phyloP scores from a whole-genome alignment of 2,113 vertebrate species.

The Athene cunicularia region DNA sequence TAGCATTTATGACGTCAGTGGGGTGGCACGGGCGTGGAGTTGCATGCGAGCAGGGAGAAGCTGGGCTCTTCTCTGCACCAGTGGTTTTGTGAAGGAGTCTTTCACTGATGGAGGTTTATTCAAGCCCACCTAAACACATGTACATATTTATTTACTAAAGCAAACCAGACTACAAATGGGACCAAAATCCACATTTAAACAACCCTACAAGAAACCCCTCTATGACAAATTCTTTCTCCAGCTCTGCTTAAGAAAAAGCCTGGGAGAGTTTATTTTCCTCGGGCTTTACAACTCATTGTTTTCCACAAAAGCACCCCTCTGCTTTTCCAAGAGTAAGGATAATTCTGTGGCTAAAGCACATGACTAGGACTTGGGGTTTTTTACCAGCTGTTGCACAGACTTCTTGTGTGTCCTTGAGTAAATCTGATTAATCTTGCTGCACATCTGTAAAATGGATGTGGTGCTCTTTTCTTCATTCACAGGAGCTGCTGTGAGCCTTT shows the following conservation, averaged over 20 bases:
- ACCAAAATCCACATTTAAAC: neutral
- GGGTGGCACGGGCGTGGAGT: neutral
- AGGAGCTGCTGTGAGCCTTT: neutral
- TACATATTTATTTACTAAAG: slow-evolving; percentile 48
- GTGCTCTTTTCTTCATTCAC: neutral
- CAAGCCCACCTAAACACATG: slow-evolving; percentile 26
- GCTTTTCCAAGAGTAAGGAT: slow-evolving; percentile 47
- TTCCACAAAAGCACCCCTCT: slow-evolving; percentile 43
- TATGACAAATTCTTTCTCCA: neutral
- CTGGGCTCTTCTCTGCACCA: neutral
- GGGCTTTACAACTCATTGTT: slow-evolving; percentile 61
- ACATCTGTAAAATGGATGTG: slow-evolving; percentile 36
- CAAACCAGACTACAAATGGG: slow-evolving; percentile 12
- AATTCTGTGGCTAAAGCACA: slow-evolving; percentile 51
- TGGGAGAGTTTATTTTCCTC: slow-evolving; percentile 49
- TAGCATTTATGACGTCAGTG: slow-evolving; percentile 18
- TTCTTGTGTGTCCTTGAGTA: slow-evolving; percentile 31
- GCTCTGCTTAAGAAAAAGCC: neutral
- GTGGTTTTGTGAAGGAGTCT: slow-evolving; percentile 15
- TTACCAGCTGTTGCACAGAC: slow-evolving; percentile 54
- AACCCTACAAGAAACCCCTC: neutral
- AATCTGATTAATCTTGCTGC: slow-evolving; percentile 18
- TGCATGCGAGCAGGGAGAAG: neutral
- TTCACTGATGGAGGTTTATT: slow-evolving; percentile 12
- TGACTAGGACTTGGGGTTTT: slow-evolving; percentile 33